Conservation (phyloP, 2,888 invertebrate species). For the Myathropa florea region DNA sequence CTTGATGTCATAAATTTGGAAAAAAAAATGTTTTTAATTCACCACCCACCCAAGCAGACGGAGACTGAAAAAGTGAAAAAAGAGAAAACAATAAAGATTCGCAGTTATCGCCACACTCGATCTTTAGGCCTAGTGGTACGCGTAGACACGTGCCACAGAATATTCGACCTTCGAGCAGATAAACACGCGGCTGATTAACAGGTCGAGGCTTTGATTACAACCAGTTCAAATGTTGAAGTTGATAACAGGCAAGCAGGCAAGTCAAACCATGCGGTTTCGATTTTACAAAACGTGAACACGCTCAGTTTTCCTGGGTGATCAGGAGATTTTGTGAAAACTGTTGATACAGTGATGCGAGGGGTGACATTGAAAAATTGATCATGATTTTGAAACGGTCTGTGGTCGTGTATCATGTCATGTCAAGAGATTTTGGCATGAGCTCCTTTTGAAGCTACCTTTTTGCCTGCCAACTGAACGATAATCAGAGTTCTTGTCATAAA, state of each 20-base stretch:
- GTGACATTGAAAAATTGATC: neutral
- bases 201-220: slow-evolving; percentile 44
- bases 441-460: no score
- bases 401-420: no score
- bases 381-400: neutral
- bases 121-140: neutral
- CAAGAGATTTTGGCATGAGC: no score
- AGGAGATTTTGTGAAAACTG: neutral
- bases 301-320: neutral
- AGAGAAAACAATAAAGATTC: neutral
- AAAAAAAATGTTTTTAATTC: no score
- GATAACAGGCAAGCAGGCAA: neutral
- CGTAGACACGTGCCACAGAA: slow-evolving; percentile 17
- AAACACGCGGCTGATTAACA: slow-evolving; percentile 30
- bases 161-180: slow-evolving; percentile 27
- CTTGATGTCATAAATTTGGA: no score
- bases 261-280: neutral
- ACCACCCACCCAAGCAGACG: no score
- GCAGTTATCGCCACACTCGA: neutral
- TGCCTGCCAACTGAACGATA: no score
- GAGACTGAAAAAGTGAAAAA: no score
- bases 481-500: no score
- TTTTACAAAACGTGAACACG: neutral
- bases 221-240: neutral
- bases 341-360: neutral